Evolutionary conservation across 2,113 vertebrate genomes (phyloP).

Genomic region (Semnopithecus entellus): DNA sequence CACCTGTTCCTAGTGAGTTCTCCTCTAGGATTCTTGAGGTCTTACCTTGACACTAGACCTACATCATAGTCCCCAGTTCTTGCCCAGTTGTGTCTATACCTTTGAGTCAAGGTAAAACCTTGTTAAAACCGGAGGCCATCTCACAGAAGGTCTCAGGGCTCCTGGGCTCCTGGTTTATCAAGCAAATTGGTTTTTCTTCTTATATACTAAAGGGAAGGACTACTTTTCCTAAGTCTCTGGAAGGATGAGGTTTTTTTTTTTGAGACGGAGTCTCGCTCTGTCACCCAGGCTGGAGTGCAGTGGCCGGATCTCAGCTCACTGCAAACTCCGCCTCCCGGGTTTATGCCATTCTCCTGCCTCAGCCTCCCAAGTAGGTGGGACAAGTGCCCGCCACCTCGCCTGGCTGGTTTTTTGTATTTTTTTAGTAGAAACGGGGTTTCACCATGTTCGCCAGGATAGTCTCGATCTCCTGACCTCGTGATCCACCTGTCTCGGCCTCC

Average conservation of each 20-base stretch:
- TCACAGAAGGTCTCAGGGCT: not conserved
- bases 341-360: too few relatives aligned
- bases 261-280: too few relatives aligned
- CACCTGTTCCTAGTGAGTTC: not conserved
- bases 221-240: not conserved
- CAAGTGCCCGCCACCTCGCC: too few relatives aligned
- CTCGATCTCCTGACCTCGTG: too few relatives aligned
- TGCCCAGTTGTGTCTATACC: not conserved
- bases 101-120: not conserved
- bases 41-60: not conserved
- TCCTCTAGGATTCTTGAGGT: not conserved
- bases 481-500: too few relatives aligned
- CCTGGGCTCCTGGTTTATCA: not conserved
- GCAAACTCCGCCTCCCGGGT: too few relatives aligned
- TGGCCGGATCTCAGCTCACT: too few relatives aligned
- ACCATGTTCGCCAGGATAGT: too few relatives aligned
- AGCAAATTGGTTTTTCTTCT: conserved; percentile 4
- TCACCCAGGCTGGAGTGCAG: too few relatives aligned
- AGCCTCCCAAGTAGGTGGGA: too few relatives aligned
- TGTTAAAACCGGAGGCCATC: not conserved
- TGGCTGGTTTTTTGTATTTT: too few relatives aligned
- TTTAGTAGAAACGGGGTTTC: too few relatives aligned
- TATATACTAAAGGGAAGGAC: not conserved
- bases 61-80: not conserved
- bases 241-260: not conserved